A percentile compares a stretch with the other conserved stretches of the same genome.
These are phyloP conservation scores for Meandrusa payeni DNA, from an alignment of 2,888 invertebrate genomes.

Conservation along the genomic window DNA sequence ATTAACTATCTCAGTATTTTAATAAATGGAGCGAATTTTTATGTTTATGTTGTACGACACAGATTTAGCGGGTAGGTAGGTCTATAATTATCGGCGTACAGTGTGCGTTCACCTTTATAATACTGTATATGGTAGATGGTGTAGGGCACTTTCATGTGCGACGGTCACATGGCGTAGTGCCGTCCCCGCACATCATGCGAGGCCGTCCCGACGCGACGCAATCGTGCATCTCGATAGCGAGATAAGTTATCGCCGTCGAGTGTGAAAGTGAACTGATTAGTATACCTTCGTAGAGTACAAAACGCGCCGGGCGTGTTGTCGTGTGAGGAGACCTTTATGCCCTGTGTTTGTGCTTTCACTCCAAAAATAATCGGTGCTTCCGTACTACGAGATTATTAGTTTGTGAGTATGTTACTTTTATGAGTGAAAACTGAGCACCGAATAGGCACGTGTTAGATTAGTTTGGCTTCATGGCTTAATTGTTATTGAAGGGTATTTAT, in stretches of 20 bases:
- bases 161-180: background rate
- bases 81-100: no score
- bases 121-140: background rate
- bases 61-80: no score
- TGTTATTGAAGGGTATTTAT: no score
- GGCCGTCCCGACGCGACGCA: conserved; percentile 1
- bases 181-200: conserved; percentile 5
- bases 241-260: conserved; percentile 12
- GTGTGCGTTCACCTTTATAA: conserved; percentile 1
- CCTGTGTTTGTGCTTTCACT: no score
- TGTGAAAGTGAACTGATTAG: conserved; percentile 11
- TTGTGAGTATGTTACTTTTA: conserved; percentile 20
- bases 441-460: no score
- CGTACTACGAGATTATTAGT: background rate
- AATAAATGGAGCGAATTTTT: no score
- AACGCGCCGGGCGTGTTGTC: conserved; percentile 16
- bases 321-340: no score
- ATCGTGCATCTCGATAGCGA: conserved; percentile 11
- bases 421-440: no score
- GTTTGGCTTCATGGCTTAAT: no score
- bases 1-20: no score
- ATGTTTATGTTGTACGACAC: no score
- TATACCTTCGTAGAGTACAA: conserved; percentile 20
- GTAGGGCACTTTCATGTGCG: background rate
- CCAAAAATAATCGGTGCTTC: no score